A percentile compares a stretch with the other conserved stretches of the same genome.
Conservation (phyloP, 2,113 vertebrate species). For the Crotalus viridis region DNA sequence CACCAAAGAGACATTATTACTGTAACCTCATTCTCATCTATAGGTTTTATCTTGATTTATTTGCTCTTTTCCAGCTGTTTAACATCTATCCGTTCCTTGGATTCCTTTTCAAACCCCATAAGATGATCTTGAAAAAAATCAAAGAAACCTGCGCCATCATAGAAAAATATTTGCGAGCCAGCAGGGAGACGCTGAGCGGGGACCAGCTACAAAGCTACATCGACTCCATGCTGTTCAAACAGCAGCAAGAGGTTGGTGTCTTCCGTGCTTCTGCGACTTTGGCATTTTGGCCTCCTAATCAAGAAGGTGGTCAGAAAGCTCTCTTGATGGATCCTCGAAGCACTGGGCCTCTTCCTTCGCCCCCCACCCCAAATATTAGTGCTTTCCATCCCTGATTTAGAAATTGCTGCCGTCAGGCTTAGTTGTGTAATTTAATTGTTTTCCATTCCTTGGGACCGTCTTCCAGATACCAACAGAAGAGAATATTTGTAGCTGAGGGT, state of each 20-base stretch:
- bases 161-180: constrained; percentile 7
- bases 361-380: no score
- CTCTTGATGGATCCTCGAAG: no score
- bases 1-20: not conserved
- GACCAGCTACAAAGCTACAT: constrained; percentile 33
- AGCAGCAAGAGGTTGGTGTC: constrained; percentile 37
- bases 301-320: no score
- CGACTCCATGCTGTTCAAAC: constrained; percentile 48
- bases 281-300: no score
- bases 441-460: no score
- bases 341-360: no score
- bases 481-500: no score
- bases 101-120: constrained; percentile 56
- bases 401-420: no score
- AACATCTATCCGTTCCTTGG: constrained; percentile 61
- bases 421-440: no score
- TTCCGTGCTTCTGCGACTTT: not conserved
- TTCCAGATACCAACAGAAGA: no score
- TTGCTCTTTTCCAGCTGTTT: constrained; percentile 36
- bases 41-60: not conserved
- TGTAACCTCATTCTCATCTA: not conserved
- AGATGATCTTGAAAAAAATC: constrained; percentile 32
- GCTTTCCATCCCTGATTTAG: no score
- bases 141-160: constrained; percentile 44
- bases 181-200: fast-evolving